Evolutionary conservation across 2,113 vertebrate genomes (phyloP), one percentile per base, ranked within the genome.

Genomic region (Indicator maculatus): DNA sequence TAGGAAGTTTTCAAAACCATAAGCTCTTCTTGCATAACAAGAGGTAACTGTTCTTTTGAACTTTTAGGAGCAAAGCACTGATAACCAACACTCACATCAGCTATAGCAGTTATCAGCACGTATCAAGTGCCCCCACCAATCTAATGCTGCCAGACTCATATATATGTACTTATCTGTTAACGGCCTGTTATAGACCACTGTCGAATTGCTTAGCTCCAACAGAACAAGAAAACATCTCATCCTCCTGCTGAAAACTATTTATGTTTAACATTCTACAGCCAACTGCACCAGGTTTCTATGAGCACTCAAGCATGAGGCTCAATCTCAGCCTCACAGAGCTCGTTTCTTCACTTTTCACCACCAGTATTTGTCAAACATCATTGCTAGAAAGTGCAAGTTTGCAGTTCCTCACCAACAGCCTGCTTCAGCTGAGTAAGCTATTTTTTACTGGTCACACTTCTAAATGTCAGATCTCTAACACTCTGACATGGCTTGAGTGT

Each of bases 371-470:
- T 65, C 39, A 86, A 85, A 65, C 17, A 55, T 33, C 26, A 70
- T 24, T 24, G 30, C 77, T 11, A 55, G n/a, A 70, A 90, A 95
- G n/a, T 17, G 5, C 21, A 74, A 56, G 38, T 67, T 88, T 59
- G 60, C 56, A 92, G 16, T 16, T 86, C 41, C 21, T 83, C 41
- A 55, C 28, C 20, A 86, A n/a, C 39, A 93, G 33, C 33, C 78
- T 61, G 59, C 18, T 74, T 86, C n/a, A 73, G 50, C 23, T 44
- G 24, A 74, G 12, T 30, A 82, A 59, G 50, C 63, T 77, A 80
- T 73, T 93, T 90, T 90, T 90, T 83, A 86, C 31, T 66, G 30
- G 61, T 90, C 52, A 66, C 60, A 93, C 15, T 44, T 77, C 17
- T 53, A 75, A 89, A 89, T 56, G 33, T 67, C 85, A 84, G 20